Percentiles rank a stretch among this genome's conserved stretches.
Conservation (phyloP, 2,888 invertebrate genomes). For the Zaprionus bogoriensis region DNA sequence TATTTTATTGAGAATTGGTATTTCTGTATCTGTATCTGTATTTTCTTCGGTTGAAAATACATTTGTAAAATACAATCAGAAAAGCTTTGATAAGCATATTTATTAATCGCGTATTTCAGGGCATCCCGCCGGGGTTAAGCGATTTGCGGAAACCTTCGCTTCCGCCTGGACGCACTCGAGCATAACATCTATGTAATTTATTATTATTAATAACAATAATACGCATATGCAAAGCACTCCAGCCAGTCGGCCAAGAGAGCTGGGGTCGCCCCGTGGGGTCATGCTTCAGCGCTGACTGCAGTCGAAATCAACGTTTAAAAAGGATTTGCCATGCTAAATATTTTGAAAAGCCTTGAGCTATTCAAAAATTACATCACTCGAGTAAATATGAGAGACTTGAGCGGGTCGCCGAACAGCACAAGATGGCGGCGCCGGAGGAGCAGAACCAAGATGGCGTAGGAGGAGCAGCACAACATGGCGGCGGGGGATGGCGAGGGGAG, state of each 20-base stretch:
- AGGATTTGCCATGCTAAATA: slow-evolving; percentile 78
- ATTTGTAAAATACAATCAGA: too few species aligned
- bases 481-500: too few species aligned
- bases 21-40: too few species aligned
- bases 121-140: background rate
- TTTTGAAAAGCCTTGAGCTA: slow-evolving; percentile 75
- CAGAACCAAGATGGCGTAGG: too few species aligned
- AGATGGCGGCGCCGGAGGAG: too few species aligned
- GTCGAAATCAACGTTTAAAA: slow-evolving; percentile 72
- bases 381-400: slow-evolving; percentile 69
- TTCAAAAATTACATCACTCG: slow-evolving; percentile 77
- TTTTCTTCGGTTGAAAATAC: too few species aligned
- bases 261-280: background rate
- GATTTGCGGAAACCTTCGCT: slow-evolving; percentile 3
- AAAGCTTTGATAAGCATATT: background rate
- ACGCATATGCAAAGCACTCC: slow-evolving; percentile 63
- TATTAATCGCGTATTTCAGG: slow-evolving; percentile 1
- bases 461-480: too few species aligned
- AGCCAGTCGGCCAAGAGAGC: too few species aligned
- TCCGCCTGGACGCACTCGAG: slow-evolving; percentile 15
- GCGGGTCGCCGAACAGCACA: too few species aligned
- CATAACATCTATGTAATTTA: slow-evolving; percentile 53
- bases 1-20: too few species aligned
- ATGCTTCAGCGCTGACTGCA: slow-evolving; percentile 48
- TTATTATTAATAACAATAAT: slow-evolving; percentile 77